phyloP scores from a whole-genome alignment of 2,888 invertebrate species.

The Periphyllus acericola region DNA sequence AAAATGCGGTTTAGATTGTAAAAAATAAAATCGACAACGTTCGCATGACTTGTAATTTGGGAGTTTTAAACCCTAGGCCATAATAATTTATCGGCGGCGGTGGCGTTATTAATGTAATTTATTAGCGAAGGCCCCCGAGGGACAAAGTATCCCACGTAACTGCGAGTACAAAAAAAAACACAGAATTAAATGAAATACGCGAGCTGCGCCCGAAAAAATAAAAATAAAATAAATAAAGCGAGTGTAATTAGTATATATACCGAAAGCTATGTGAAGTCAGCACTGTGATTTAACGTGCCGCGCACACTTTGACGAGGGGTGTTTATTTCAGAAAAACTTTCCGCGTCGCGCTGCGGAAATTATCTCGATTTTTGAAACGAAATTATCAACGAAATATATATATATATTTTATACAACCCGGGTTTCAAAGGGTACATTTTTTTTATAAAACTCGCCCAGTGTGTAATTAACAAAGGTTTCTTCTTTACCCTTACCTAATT shows the following conservation, averaged over 20 bases:
- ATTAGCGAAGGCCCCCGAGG: constrained; percentile 9
- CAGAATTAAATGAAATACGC: constrained; percentile 29
- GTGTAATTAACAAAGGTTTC: constrained; percentile 56
- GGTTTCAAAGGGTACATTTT: constrained; percentile 25
- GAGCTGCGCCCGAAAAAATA: neutral
- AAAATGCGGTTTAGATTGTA: constrained; percentile 4
- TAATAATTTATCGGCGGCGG: constrained; percentile 37
- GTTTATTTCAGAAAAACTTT: constrained; percentile 36
- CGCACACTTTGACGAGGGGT: neutral
- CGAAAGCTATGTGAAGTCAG: neutral
- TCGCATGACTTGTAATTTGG: constrained; percentile 25
- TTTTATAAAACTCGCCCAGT: neutral
- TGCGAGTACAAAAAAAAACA: neutral
- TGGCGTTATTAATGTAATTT: constrained; percentile 46
- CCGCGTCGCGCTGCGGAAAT: neutral
- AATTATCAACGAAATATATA: neutral
- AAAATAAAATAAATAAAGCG: constrained; percentile 2
- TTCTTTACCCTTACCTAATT: constrained; percentile 29
- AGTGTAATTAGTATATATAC: constrained; percentile 23
- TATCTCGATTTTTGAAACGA: constrained; percentile 30
- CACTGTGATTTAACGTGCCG: constrained; percentile 5
- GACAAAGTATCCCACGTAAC: constrained; percentile 1
- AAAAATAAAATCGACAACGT: neutral
- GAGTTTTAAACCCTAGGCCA: constrained; percentile 33
- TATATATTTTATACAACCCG: neutral